Conservation (phyloP, 1,140 invertebrate species). For the Nasonia longicornis region DNA sequence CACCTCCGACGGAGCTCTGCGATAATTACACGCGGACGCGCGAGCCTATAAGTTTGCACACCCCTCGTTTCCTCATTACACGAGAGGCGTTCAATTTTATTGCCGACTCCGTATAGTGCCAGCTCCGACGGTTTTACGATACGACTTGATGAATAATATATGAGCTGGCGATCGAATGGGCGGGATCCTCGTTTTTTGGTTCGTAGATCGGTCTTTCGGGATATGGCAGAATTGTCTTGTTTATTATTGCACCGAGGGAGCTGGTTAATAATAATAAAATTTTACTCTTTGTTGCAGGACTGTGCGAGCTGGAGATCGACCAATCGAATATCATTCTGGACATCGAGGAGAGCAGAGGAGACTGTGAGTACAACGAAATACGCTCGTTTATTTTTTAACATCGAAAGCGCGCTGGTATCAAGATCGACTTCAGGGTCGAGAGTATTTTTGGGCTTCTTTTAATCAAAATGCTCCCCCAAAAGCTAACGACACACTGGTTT, state of each 20-base stretch:
- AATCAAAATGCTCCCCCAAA: too few species aligned
- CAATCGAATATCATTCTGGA: constrained; percentile 90
- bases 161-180: background rate
- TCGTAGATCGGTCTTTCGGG: background rate
- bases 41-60: background rate
- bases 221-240: background rate
- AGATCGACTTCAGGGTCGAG: too few species aligned
- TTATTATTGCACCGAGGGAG: too few species aligned
- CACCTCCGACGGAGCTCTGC: constrained; percentile 16
- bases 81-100: constrained; percentile 16
- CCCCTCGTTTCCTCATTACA: constrained; percentile 21
- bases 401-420: too few species aligned
- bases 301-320: constrained; percentile 86
- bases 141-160: constrained; percentile 13
- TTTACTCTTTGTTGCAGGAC: constrained; percentile 71
- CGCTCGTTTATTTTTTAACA: background rate
- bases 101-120: background rate
- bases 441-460: too few species aligned
- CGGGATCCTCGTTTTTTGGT: background rate
- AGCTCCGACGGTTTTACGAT: background rate
- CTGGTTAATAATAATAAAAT: background rate
- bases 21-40: constrained; percentile 24
- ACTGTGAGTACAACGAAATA: constrained; percentile 74
- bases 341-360: constrained; percentile 87
- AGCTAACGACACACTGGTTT: too few species aligned